These are phyloP conservation scores for Erethizon dorsatum DNA, from an alignment of 2,797 vertebrate genomes.

Conservation along the genomic window DNA sequence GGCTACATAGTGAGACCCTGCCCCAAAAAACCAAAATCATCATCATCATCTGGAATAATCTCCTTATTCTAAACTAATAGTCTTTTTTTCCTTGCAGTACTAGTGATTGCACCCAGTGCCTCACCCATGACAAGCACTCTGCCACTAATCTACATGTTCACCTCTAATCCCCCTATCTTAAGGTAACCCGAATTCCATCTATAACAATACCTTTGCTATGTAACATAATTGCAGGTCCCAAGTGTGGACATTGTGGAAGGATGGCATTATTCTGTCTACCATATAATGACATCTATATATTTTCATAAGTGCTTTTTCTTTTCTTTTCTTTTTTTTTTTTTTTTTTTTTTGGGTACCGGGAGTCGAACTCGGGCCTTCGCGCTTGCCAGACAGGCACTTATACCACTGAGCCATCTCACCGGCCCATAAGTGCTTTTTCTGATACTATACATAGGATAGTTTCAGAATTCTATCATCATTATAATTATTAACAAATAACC, in stretches of 20 bases:
- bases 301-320: background rate
- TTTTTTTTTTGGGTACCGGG: no score
- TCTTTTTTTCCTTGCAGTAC: background rate
- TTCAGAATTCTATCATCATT: background rate
- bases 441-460: background rate
- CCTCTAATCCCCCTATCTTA: background rate
- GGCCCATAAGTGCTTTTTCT: background rate
- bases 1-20: background rate
- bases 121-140: background rate
- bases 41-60: background rate
- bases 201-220: background rate
- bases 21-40: background rate
- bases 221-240: background rate
- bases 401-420: no score
- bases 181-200: slow-evolving; percentile 6
- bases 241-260: background rate
- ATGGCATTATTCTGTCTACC: background rate
- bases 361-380: no score
- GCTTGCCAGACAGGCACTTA: no score
- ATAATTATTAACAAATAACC: background rate
- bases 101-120: background rate
- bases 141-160: background rate
- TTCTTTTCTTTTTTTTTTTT: no score
- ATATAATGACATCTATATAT: background rate
- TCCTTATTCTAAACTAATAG: background rate